These are phyloP conservation scores for Cuculus canorus DNA, from an alignment of 2,797 vertebrate species.

Conservation along the genomic window DNA sequence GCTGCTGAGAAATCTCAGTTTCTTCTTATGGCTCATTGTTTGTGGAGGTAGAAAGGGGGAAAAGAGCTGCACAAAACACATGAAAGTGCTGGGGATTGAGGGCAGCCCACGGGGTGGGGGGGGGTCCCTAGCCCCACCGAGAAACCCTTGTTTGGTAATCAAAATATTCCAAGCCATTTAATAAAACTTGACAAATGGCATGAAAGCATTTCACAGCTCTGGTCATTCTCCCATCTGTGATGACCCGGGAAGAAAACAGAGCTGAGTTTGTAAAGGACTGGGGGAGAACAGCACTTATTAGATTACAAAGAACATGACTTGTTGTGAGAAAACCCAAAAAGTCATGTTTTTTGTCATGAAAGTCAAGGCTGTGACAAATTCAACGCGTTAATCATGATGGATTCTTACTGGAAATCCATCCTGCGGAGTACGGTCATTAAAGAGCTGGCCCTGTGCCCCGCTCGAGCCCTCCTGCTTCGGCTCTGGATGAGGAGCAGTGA, in stretches of 20 bases:
- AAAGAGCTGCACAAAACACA: constrained; percentile 10
- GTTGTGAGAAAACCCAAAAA: constrained; percentile 61
- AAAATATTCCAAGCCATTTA: constrained; percentile 58
- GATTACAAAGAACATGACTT: constrained; percentile 67
- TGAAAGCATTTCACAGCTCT: constrained; percentile 58
- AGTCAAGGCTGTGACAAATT: constrained; percentile 51
- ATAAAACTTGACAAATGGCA: constrained; percentile 62
- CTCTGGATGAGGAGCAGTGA: neutral
- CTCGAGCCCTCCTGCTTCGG: neutral
- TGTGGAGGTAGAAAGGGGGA: neutral
- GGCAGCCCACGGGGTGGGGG: neutral
- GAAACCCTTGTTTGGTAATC: constrained; percentile 47
- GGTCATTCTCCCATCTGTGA: constrained; percentile 61
- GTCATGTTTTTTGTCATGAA: constrained; percentile 62
- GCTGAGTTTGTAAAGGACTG: constrained; percentile 45
- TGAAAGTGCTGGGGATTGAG: neutral
- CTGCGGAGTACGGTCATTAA: neutral
- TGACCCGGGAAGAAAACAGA: constrained; percentile 39
- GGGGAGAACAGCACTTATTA: constrained; percentile 34
- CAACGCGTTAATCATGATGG: constrained; percentile 50
- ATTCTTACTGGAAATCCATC: constrained; percentile 58
- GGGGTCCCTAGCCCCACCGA: constrained; percentile 18
- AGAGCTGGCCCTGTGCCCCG: neutral
- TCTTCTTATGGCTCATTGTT: neutral
- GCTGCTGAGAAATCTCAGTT: constrained; percentile 31